These are phyloP conservation scores for Galendromus occidentalis DNA, from an alignment of 1,140 invertebrate genomes.

Conservation along the genomic window DNA sequence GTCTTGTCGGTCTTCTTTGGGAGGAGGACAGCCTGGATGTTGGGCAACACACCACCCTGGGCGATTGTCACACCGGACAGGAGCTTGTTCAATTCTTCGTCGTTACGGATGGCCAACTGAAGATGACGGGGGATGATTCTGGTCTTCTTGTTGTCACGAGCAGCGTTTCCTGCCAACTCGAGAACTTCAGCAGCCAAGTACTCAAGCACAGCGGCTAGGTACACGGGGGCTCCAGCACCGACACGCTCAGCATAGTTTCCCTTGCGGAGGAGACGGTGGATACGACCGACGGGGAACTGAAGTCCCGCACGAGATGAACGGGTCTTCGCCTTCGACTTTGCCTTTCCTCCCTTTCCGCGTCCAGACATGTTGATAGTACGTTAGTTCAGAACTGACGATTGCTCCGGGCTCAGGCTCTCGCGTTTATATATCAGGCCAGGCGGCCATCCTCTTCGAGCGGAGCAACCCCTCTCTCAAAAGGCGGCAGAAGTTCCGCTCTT, in stretches of 20 bases:
- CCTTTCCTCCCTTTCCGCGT: background rate
- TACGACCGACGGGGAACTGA: constrained; percentile 33
- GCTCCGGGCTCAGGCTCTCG: no score
- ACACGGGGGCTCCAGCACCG: constrained; percentile 38
- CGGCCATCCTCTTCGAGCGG: no score
- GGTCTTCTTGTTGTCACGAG: constrained; percentile 36
- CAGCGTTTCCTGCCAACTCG: constrained; percentile 54
- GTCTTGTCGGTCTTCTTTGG: constrained; percentile 39
- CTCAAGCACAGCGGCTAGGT: constrained; percentile 40
- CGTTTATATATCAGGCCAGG: no score
- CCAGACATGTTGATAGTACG: background rate
- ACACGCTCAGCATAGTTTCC: constrained; percentile 24
- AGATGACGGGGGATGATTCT: constrained; percentile 59
- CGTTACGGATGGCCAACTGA: constrained; percentile 56
- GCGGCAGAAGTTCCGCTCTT: no score
- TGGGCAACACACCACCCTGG: constrained; percentile 56
- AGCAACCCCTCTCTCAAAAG: no score
- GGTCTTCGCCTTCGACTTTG: constrained; percentile 21
- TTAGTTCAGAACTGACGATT: no score
- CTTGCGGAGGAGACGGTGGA: constrained; percentile 29
- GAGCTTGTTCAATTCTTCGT: constrained; percentile 58
- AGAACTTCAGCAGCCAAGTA: constrained; percentile 46
- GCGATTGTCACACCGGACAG: constrained; percentile 57
- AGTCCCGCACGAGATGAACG: constrained; percentile 30
- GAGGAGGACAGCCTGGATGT: constrained; percentile 46